Percentiles rank a stretch among this genome's conserved stretches.
phyloP scores from a whole-genome alignment of 2,797 vertebrate genomes.

The Benthosema pterotum region DNA sequence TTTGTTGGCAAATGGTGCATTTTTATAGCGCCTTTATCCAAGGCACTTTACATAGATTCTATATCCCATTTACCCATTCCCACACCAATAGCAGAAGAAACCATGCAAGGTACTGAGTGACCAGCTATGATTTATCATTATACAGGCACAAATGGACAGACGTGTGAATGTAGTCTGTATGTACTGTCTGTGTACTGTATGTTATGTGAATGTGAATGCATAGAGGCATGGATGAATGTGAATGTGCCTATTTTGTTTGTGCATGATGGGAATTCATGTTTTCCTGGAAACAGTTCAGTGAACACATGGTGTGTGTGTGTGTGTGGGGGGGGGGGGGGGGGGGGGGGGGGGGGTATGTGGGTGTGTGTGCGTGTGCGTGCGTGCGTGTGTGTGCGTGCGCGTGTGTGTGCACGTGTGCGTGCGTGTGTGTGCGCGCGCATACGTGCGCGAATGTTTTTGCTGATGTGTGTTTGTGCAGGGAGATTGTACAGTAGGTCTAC shows the following conservation, averaged over 20 bases:
- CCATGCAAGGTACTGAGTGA: too few species aligned
- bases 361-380: constrained; percentile 23
- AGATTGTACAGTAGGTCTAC: constrained; percentile 27
- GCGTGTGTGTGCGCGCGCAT: not conserved
- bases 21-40: too few species aligned
- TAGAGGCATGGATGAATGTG: not conserved
- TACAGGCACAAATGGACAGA: not conserved
- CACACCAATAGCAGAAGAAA: too few species aligned
- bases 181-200: not conserved
- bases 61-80: too few species aligned
- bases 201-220: not conserved
- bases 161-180: not conserved
- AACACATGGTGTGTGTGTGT: too few species aligned
- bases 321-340: too few species aligned
- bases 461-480: constrained; percentile 6
- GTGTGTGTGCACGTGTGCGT: constrained; percentile 16
- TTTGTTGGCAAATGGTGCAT: too few species aligned
- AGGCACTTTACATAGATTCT: too few species aligned
- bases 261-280: not conserved
- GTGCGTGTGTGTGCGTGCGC: constrained; percentile 39
- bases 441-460: too few species aligned
- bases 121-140: too few species aligned
- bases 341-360: too few species aligned
- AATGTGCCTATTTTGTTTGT: not conserved
- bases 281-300: not conserved